A percentile compares a stretch with the other conserved stretches of the same genome.
phyloP scores from a whole-genome alignment of 2,797 vertebrate species.

The Labeo calbasu region DNA sequence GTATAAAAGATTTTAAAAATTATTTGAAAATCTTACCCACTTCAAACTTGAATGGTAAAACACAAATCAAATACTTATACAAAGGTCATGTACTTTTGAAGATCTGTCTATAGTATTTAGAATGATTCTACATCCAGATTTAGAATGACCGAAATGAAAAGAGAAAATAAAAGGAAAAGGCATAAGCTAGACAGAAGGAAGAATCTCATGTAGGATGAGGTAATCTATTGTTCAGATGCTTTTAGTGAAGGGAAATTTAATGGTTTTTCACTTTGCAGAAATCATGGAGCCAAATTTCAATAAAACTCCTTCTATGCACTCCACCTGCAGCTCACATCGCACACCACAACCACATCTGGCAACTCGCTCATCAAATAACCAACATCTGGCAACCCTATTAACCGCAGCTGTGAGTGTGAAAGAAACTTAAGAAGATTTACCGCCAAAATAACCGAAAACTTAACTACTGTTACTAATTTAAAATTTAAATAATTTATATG shows the following conservation, averaged over 20 bases:
- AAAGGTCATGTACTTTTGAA: neutral
- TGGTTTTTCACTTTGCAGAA: neutral
- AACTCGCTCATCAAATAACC: conserved; percentile 9
- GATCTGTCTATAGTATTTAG: neutral
- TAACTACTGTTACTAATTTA: neutral
- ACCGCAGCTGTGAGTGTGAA: neutral
- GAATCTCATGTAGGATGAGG: neutral
- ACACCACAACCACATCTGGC: conserved; percentile 18
- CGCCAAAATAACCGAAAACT: neutral
- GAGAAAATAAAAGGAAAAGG: neutral
- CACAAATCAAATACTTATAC: neutral
- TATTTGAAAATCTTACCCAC: too few species aligned
- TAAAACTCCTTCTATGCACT: conserved; percentile 10
- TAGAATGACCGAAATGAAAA: neutral
- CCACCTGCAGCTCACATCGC: conserved; percentile 6
- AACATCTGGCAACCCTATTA: conserved; percentile 40
- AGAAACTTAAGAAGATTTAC: neutral
- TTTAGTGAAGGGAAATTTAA: neutral
- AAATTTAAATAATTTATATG: neutral
- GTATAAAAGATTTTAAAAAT: neutral
- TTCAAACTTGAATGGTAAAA: neutral
- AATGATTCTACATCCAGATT: too few species aligned
- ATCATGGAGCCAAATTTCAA: neutral
- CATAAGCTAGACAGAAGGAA: neutral
- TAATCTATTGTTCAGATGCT: conserved; percentile 10